phyloP scores from a whole-genome alignment of 2,113 vertebrate genomes.

The Pseudopipra pipra region DNA sequence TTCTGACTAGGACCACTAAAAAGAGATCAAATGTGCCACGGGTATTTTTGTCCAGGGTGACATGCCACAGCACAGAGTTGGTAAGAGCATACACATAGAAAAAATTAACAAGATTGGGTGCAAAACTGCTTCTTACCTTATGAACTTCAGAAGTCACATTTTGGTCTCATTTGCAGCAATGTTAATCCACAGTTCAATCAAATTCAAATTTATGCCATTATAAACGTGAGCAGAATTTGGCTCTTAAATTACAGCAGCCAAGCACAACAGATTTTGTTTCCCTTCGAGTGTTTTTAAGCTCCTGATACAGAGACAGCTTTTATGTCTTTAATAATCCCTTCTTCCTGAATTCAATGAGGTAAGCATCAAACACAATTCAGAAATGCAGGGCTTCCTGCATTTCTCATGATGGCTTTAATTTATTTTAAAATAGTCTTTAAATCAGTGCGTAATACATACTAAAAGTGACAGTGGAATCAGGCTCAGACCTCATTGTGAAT shows the following conservation, averaged over 20 bases:
- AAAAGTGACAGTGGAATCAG: background rate
- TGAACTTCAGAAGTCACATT: conserved; percentile 15
- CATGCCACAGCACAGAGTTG: background rate
- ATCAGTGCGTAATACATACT: background rate
- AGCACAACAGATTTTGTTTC: conserved; percentile 51
- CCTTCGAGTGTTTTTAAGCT: conserved; percentile 43
- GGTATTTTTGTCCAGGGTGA: background rate
- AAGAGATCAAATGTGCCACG: background rate
- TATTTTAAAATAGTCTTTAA: conserved; percentile 3
- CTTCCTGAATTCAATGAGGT: background rate
- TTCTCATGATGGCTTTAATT: background rate
- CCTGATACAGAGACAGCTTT: conserved; percentile 38
- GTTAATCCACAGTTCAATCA: conserved; percentile 33
- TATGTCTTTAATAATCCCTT: conserved; percentile 27
- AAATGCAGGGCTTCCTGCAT: background rate
- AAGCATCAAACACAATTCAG: background rate
- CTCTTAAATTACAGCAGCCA: conserved; percentile 7
- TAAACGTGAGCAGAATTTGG: background rate
- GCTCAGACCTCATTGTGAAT: background rate
- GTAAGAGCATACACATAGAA: background rate
- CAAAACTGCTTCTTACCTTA: background rate
- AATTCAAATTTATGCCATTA: conserved; percentile 46
- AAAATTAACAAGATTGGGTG: background rate
- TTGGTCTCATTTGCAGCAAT: conserved; percentile 1
- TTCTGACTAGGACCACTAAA: background rate